These are phyloP conservation scores for Orius insidiosus DNA, from an alignment of 1,140 invertebrate genomes.

Conservation along the genomic window DNA sequence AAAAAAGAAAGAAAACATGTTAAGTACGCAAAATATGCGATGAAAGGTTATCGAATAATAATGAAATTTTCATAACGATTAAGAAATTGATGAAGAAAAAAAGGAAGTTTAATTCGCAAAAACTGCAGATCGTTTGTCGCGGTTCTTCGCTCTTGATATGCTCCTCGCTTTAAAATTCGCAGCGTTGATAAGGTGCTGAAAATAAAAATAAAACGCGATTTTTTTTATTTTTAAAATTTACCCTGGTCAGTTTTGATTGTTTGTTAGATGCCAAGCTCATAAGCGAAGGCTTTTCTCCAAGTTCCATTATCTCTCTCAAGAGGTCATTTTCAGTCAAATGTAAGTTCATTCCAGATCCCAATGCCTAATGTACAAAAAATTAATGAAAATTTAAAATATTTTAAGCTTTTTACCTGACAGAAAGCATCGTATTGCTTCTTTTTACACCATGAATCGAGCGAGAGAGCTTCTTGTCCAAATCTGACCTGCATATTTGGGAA, in stretches of 20 bases:
- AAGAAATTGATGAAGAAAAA: not conserved
- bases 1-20: too few relatives aligned
- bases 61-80: too few relatives aligned
- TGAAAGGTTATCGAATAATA: too few relatives aligned
- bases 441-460: slow-evolving; percentile 59
- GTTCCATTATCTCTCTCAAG: slow-evolving; percentile 62
- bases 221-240: slow-evolving; percentile 31
- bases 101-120: slow-evolving; percentile 10
- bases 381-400: not conserved
- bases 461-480: slow-evolving; percentile 56
- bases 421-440: slow-evolving; percentile 73
- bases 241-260: slow-evolving; percentile 49
- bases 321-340: slow-evolving; percentile 71
- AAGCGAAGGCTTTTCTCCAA: slow-evolving; percentile 49
- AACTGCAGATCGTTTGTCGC: slow-evolving; percentile 64
- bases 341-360: slow-evolving; percentile 69
- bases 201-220: not conserved
- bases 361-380: slow-evolving; percentile 30
- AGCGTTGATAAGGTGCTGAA: slow-evolving; percentile 67
- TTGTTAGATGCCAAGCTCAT: slow-evolving; percentile 33
- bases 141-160: slow-evolving; percentile 62
- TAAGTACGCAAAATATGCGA: too few relatives aligned
- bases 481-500: slow-evolving; percentile 52
- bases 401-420: slow-evolving; percentile 43
- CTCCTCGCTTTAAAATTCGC: slow-evolving; percentile 79